phyloP scores from a whole-genome alignment of 2,888 invertebrate genomes.

The Napeogenes inachia region DNA sequence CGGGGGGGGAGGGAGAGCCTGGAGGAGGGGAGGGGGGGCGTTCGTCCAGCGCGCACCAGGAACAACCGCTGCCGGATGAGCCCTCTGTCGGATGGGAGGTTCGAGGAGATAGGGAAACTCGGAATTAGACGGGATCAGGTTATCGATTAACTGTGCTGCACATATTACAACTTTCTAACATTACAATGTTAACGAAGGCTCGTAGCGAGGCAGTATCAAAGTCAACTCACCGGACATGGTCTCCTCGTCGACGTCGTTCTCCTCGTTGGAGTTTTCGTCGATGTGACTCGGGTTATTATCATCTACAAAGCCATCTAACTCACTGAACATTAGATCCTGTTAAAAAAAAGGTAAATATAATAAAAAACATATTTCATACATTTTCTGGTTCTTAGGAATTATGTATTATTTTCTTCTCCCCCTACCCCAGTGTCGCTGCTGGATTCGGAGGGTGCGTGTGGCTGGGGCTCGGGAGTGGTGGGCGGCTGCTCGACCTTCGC shows the following conservation, averaged over 20 bases:
- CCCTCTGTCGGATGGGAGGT: slow-evolving; percentile 48
- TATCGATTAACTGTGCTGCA: not conserved
- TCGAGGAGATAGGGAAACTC: slow-evolving; percentile 27
- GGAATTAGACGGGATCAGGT: slow-evolving; percentile 19
- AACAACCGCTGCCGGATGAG: slow-evolving; percentile 54
- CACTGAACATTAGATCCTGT: slow-evolving; percentile 74
- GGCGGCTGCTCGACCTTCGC: slow-evolving; percentile 21
- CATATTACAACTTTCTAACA: no score
- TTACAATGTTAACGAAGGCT: no score
- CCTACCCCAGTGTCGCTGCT: slow-evolving; percentile 70
- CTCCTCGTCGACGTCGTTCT: slow-evolving; percentile 92
- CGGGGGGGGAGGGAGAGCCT: slow-evolving; percentile 19
- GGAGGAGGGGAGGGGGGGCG: slow-evolving; percentile 28
- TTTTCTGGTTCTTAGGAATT: not conserved
- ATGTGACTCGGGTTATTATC: slow-evolving; percentile 74
- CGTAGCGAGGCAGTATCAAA: no score
- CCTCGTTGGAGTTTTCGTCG: slow-evolving; percentile 86
- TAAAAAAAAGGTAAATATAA: slow-evolving; percentile 10
- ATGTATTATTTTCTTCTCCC: slow-evolving; percentile 9
- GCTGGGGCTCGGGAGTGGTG: slow-evolving; percentile 18
- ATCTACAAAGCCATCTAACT: slow-evolving; percentile 80
- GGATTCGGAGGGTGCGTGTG: slow-evolving; percentile 51
- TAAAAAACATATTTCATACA: not conserved
- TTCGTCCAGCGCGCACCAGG: slow-evolving; percentile 51
- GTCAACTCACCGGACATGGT: slow-evolving; percentile 84